A percentile compares a stretch with the other conserved stretches of the same genome.
Evolutionary conservation across 1,140 invertebrate species (phyloP).

Genomic region (Spodoptera frugiperda): DNA sequence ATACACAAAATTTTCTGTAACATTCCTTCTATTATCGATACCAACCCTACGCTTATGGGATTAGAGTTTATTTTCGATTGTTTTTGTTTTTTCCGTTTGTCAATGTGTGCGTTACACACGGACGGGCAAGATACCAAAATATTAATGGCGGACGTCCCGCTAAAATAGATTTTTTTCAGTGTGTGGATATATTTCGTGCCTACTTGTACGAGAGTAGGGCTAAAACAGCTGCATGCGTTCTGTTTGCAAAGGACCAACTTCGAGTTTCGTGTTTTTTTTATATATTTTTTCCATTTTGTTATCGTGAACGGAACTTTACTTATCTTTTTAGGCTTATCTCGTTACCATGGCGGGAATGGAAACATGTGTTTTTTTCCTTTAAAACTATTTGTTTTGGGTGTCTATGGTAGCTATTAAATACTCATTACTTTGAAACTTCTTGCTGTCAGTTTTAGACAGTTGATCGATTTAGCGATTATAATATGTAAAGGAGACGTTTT

Average conservation of each 20-base stretch:
- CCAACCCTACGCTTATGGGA: slow-evolving; percentile 2
- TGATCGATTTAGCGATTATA: no score
- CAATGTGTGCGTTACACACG: slow-evolving; percentile 51
- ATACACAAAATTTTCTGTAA: slow-evolving; percentile 67
- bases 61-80: slow-evolving; percentile 48
- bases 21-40: slow-evolving; percentile 32
- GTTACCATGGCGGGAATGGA: background rate
- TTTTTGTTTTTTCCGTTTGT: slow-evolving; percentile 17
- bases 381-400: background rate
- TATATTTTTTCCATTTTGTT: background rate
- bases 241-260: slow-evolving; percentile 22
- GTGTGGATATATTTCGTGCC: slow-evolving; percentile 26
- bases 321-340: slow-evolving; percentile 6
- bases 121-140: slow-evolving; percentile 57
- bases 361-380: slow-evolving; percentile 26
- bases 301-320: slow-evolving; percentile 21
- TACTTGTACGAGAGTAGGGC: slow-evolving; percentile 6
- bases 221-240: slow-evolving; percentile 28
- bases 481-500: no score
- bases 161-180: slow-evolving; percentile 61
- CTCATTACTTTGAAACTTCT: no score
- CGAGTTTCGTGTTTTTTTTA: background rate
- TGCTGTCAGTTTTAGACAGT: no score
- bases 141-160: slow-evolving; percentile 60
- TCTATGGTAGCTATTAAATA: background rate